Evolutionary conservation across 1,140 invertebrate genomes (phyloP).

Genomic region (Camponotus floridanus): DNA sequence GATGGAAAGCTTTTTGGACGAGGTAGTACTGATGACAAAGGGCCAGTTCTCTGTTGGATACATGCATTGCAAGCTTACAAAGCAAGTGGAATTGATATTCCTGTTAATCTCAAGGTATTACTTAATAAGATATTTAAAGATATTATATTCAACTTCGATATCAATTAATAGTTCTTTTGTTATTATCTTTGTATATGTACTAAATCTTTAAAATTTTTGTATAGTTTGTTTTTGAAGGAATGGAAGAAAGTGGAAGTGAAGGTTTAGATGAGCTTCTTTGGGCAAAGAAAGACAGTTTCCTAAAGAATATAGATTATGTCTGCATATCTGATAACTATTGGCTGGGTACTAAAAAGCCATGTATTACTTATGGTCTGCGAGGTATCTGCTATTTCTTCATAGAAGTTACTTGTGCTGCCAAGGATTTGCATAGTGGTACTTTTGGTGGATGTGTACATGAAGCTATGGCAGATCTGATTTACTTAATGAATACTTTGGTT

Average conservation of each 20-base stretch:
- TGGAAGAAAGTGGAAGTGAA: constrained; percentile 99
- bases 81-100: constrained; percentile 90
- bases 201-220: constrained; percentile 68
- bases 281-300: constrained; percentile 91
- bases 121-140: constrained; percentile 12
- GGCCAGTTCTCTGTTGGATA: constrained; percentile 96
- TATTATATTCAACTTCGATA: constrained; percentile 29
- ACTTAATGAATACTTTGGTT: constrained; percentile 93
- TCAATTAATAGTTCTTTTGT: constrained; percentile 28
- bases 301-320: constrained; percentile 96
- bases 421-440: constrained; percentile 98
- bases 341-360: constrained; percentile 98
- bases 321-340: constrained; percentile 99
- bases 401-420: constrained; percentile 95
- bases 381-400: constrained; percentile 97
- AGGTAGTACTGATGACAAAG: constrained; percentile 98
- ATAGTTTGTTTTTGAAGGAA: constrained; percentile 98
- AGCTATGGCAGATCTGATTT: constrained; percentile 96
- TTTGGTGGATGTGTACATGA: constrained; percentile 97
- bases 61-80: constrained; percentile 97
- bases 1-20: constrained; percentile 97
- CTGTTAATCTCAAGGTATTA: constrained; percentile 95
- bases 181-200: constrained; percentile 30
- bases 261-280: constrained; percentile 96
- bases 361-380: constrained; percentile 98